These are phyloP conservation scores for Macrobrachium nipponense DNA, from an alignment of 1,140 invertebrate species.

Conservation along the genomic window DNA sequence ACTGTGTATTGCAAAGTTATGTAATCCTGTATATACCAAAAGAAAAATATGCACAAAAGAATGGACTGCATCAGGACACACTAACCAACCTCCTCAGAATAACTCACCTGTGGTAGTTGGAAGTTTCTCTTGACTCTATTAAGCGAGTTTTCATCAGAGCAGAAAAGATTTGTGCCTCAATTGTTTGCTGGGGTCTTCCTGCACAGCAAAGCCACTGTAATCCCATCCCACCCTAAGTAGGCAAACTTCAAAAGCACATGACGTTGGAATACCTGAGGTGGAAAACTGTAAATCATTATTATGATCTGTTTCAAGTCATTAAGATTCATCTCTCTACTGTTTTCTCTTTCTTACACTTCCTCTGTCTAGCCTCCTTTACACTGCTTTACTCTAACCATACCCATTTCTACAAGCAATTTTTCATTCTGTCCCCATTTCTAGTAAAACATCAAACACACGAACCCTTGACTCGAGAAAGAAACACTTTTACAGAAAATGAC, in stretches of 20 bases:
- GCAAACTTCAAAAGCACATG: conserved; percentile 88
- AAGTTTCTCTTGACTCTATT: conserved; percentile 82
- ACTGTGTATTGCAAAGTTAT: too few relatives aligned
- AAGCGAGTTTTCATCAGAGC: conserved; percentile 85
- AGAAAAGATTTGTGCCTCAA: conserved; percentile 87
- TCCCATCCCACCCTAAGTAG: conserved; percentile 97
- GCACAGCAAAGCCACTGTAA: conserved; percentile 85
- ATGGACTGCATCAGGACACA: too few relatives aligned
- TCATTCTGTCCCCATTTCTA: background rate
- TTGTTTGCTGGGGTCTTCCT: conserved; percentile 84
- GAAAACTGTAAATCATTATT: background rate
- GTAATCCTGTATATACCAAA: too few relatives aligned
- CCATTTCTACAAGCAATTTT: too few relatives aligned
- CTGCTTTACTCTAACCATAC: too few relatives aligned
- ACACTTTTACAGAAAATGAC: background rate
- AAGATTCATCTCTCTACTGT: background rate
- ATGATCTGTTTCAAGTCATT: background rate
- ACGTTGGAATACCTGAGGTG: conserved; percentile 73
- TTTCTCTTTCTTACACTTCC: background rate
- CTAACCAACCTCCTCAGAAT: too few relatives aligned
- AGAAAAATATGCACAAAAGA: too few relatives aligned
- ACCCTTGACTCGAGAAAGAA: background rate
- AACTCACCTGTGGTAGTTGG: conserved; percentile 95
- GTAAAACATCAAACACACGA: background rate
- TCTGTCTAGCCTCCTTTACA: background rate